Conservation (phyloP, 2,888 invertebrate species). For the Pterostichus niger region DNA sequence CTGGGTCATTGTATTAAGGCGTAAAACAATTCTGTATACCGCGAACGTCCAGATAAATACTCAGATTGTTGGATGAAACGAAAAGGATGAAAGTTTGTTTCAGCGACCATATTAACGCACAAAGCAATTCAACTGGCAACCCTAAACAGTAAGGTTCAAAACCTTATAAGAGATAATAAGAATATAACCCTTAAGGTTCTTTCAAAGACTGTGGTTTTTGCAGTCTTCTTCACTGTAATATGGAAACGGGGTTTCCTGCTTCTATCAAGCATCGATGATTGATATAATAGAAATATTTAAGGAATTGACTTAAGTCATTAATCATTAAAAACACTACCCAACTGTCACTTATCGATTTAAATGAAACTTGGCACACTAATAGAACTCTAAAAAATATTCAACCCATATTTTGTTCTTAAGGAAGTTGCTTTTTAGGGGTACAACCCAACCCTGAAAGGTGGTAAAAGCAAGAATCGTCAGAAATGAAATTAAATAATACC, state of each 20-base stretch:
- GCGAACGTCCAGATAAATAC: neutral
- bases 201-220: conserved; percentile 8
- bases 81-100: conserved; percentile 9
- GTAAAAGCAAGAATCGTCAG: too few species aligned
- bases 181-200: neutral
- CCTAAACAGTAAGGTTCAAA: conserved; percentile 53
- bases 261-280: neutral
- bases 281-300: too few species aligned
- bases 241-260: neutral
- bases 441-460: too few species aligned
- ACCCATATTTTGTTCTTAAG: too few species aligned
- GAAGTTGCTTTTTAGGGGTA: too few species aligned
- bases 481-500: too few species aligned
- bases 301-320: too few species aligned
- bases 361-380: too few species aligned
- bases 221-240: neutral
- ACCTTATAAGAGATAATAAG: conserved; percentile 17
- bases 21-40: neutral
- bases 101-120: conserved; percentile 14
- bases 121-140: conserved; percentile 10
- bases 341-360: too few species aligned
- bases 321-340: too few species aligned
- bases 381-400: too few species aligned
- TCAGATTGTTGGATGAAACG: neutral
- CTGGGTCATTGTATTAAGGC: neutral